These are phyloP conservation scores for Pangasius macronema DNA, from an alignment of 2,797 vertebrate genomes.

Conservation along the genomic window DNA sequence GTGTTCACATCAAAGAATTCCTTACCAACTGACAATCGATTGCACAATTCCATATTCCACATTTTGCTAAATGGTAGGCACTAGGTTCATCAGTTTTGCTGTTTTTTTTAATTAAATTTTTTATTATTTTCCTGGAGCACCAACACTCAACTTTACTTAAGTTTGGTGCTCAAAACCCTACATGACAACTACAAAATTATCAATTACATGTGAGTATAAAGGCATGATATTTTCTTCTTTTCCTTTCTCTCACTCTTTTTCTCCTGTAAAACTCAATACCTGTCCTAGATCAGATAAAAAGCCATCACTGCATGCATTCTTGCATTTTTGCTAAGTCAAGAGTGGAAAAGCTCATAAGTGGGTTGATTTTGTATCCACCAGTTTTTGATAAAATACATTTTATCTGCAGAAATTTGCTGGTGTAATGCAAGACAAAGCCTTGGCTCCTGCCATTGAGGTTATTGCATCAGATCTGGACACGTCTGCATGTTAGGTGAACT, in stretches of 20 bases:
- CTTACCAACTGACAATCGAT: not conserved
- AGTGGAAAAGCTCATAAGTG: constrained; percentile 22
- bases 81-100: not conserved
- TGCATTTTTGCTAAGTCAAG: constrained; percentile 23
- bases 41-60: not conserved
- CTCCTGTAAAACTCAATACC: constrained; percentile 24
- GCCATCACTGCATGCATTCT: not conserved
- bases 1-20: not conserved
- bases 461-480: constrained; percentile 38
- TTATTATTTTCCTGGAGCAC: not conserved
- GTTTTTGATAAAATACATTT: constrained; percentile 25
- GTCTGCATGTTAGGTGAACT: constrained; percentile 32
- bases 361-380: not conserved
- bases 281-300: constrained; percentile 20
- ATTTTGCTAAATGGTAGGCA: not conserved
- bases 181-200: not conserved
- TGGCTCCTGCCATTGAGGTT: constrained; percentile 8
- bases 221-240: not conserved
- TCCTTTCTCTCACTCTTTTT: not conserved
- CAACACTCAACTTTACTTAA: not conserved
- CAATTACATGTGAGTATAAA: not conserved
- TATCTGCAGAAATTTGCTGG: not conserved
- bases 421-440: constrained; percentile 27
- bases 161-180: not conserved
- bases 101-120: not conserved